These are phyloP conservation scores for Himalopsyche tibetana DNA, from an alignment of 2,888 invertebrate species.

Conservation along the genomic window DNA sequence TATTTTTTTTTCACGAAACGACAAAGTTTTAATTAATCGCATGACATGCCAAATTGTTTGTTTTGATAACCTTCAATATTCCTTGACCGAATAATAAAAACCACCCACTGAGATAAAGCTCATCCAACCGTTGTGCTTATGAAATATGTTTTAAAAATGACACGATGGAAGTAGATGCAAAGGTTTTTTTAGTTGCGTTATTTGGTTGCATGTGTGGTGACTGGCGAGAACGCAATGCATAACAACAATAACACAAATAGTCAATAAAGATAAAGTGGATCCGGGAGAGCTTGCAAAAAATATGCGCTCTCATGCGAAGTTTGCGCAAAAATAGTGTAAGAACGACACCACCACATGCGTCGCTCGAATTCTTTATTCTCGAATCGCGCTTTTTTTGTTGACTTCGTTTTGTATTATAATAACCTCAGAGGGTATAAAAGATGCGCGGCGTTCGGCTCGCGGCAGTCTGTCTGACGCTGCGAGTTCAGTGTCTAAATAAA, in stretches of 20 bases:
- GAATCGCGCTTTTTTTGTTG: constrained; percentile 14
- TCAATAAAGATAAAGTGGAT: constrained; percentile 20
- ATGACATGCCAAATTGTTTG: neutral
- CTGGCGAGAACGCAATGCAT: neutral
- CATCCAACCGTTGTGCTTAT: too few species aligned
- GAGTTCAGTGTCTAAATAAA: constrained; percentile 61
- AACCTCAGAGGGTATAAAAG: constrained; percentile 57
- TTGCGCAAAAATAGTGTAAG: constrained; percentile 12
- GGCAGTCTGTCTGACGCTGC: constrained; percentile 54
- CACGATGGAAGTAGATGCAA: too few species aligned
- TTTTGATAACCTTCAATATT: neutral
- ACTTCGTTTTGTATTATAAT: neutral
- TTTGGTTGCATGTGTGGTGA: too few species aligned
- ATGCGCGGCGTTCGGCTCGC: neutral
- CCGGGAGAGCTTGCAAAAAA: constrained; percentile 40
- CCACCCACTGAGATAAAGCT: constrained; percentile 1
- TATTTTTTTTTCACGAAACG: neutral
- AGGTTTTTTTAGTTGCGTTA: too few species aligned
- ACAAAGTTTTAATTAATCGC: neutral
- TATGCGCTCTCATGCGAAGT: constrained; percentile 27
- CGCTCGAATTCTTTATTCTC: neutral
- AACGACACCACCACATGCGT: constrained; percentile 25
- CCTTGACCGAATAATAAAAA: neutral
- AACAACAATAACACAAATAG: constrained; percentile 1
- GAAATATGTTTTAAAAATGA: too few species aligned